phyloP scores from a whole-genome alignment of 2,797 vertebrate genomes.

The Leontopithecus rosalia region DNA sequence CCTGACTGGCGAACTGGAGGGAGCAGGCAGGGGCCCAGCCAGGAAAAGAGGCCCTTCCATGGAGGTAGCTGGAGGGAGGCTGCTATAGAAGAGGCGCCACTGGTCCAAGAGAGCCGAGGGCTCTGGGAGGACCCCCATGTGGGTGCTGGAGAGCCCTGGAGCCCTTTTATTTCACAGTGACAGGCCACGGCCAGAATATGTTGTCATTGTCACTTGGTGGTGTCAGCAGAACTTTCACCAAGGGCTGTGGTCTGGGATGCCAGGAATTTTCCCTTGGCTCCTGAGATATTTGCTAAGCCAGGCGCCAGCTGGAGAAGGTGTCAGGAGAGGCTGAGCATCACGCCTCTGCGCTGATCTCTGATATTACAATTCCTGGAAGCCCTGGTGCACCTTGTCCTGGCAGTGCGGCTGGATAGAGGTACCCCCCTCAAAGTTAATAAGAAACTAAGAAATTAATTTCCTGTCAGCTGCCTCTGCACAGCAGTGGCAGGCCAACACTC shows the following conservation, averaged over 20 bases:
- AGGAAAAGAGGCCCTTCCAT: neutral
- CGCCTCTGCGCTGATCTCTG: neutral
- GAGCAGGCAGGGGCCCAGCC: too few relatives aligned
- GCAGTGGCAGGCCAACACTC: slow-evolving; percentile 42
- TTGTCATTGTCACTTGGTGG: slow-evolving; percentile 61
- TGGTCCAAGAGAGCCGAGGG: neutral
- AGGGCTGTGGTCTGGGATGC: slow-evolving; percentile 44
- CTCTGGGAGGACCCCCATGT: neutral
- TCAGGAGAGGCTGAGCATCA: neutral
- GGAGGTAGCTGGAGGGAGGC: rapidly evolving
- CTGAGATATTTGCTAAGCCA: neutral
- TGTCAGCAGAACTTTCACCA: slow-evolving; percentile 48
- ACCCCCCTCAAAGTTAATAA: slow-evolving; percentile 62
- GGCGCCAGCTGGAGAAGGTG: slow-evolving; percentile 17
- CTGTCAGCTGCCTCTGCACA: slow-evolving; percentile 57
- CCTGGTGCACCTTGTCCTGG: neutral
- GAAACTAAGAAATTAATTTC: slow-evolving; percentile 69
- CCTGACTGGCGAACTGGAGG: neutral
- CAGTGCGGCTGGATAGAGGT: neutral
- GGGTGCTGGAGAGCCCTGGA: neutral
- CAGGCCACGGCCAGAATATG: neutral
- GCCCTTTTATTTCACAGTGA: neutral
- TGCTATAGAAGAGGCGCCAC: neutral
- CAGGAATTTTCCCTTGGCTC: slow-evolving; percentile 61
- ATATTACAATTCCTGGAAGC: slow-evolving; percentile 10